Evolutionary conservation across 2,888 invertebrate species (phyloP).

Genomic region (Notocelia uddmanniana): DNA sequence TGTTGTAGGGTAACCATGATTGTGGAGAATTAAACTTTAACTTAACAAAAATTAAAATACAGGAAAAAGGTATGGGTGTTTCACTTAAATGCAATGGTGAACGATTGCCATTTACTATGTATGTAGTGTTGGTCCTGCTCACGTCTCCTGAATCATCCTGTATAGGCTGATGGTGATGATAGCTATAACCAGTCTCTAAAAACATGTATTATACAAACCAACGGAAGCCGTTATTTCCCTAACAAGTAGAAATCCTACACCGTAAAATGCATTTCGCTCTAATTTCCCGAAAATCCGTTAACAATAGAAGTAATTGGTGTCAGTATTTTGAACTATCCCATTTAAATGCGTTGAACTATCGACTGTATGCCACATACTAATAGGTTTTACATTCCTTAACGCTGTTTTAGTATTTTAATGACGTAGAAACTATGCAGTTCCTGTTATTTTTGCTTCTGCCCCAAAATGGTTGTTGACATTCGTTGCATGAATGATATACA

Average conservation of each 20-base stretch:
- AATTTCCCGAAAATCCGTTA: constrained; percentile 29
- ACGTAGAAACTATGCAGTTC: constrained; percentile 5
- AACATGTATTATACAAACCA: not conserved
- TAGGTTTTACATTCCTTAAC: not conserved
- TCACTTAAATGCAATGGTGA: too few relatives aligned
- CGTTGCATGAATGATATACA: not conserved
- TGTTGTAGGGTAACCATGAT: too few relatives aligned
- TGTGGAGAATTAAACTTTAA: too few relatives aligned
- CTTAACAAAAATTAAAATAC: too few relatives aligned
- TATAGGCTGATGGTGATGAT: too few relatives aligned
- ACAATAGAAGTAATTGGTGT: constrained; percentile 16
- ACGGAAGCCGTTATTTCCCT: constrained; percentile 13
- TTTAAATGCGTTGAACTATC: constrained; percentile 1
- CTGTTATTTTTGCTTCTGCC: constrained; percentile 4
- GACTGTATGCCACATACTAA: not conserved
- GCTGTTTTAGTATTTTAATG: not conserved
- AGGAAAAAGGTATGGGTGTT: too few relatives aligned
- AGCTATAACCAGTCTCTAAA: too few relatives aligned
- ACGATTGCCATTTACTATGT: too few relatives aligned
- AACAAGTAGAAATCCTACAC: constrained; percentile 24
- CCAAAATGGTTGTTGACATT: not conserved
- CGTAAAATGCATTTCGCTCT: constrained; percentile 36
- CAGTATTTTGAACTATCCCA: not conserved
- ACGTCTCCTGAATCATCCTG: too few relatives aligned
- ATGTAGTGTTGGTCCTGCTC: too few relatives aligned